phyloP scores from a whole-genome alignment of 2,888 invertebrate species.

The Cephus pygmeus region DNA sequence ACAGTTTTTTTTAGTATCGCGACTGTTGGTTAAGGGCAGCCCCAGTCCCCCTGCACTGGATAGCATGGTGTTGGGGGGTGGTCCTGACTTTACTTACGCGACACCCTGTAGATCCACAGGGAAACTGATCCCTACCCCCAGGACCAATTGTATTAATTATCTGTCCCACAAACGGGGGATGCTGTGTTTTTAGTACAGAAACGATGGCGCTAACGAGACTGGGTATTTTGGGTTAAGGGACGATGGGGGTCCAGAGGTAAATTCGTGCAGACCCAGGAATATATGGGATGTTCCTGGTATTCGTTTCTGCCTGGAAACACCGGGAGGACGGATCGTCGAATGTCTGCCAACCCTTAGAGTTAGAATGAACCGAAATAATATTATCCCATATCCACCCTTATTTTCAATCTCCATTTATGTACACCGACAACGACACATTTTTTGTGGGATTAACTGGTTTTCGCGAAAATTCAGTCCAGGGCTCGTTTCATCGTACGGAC shows the following conservation, averaged over 20 bases:
- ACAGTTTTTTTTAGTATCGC: not conserved
- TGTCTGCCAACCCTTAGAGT: not conserved
- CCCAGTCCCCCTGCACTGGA: not conserved
- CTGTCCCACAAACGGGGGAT: too few relatives aligned
- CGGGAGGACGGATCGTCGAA: not conserved
- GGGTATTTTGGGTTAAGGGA: not conserved
- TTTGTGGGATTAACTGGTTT: not conserved
- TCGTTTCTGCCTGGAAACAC: too few relatives aligned
- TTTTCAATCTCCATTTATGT: not conserved
- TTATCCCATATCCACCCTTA: not conserved
- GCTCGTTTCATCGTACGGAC: not conserved
- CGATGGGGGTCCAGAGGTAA: not conserved
- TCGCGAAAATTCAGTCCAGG: not conserved
- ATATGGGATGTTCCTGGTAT: not conserved
- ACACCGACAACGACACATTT: not conserved
- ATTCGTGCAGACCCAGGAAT: not conserved
- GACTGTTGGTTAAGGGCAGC: not conserved
- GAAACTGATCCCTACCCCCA: not conserved
- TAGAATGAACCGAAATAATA: not conserved
- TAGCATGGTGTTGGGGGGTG: not conserved
- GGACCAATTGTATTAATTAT: slow-evolving; percentile 1
- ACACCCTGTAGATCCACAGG: not conserved
- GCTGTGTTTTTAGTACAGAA: not conserved
- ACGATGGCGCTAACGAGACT: not conserved
- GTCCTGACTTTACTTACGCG: not conserved